A percentile compares a stretch with the other conserved stretches of the same genome.
These are phyloP conservation scores for Scaptodrosophila latifasciaeformis DNA, from an alignment of 2,888 invertebrate species.

Conservation along the genomic window DNA sequence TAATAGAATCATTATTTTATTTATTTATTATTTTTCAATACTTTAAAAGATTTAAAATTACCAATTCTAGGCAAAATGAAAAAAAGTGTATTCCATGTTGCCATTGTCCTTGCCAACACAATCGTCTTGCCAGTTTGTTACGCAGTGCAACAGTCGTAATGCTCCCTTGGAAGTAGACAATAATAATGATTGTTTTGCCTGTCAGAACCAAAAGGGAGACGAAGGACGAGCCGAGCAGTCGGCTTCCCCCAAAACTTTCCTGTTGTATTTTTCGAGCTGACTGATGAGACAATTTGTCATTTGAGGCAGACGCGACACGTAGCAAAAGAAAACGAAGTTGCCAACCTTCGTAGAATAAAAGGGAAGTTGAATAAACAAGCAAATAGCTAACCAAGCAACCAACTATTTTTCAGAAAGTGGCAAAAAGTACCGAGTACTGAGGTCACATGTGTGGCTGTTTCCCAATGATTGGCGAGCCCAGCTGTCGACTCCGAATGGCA, in stretches of 20 bases:
- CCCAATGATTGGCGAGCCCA: slow-evolving; percentile 42
- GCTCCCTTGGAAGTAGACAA: slow-evolving; percentile 50
- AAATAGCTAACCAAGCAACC: slow-evolving; percentile 26
- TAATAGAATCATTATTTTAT: too few species aligned
- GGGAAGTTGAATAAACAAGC: slow-evolving; percentile 15
- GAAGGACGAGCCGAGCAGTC: not conserved
- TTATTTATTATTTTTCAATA: too few species aligned
- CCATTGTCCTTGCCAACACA: too few species aligned
- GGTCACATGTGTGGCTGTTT: slow-evolving; percentile 27
- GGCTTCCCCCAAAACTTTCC: too few species aligned
- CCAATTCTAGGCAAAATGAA: too few species aligned
- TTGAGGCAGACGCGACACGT: slow-evolving; percentile 54
- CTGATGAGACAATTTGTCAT: slow-evolving; percentile 69
- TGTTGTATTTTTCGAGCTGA: slow-evolving; percentile 27
- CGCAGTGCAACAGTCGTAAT: slow-evolving; percentile 5
- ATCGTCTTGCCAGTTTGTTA: slow-evolving; percentile 4
- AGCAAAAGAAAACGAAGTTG: not conserved
- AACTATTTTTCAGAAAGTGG: not conserved
- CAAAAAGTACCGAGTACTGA: not conserved
- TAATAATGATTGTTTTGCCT: slow-evolving; percentile 55
- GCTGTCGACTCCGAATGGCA: slow-evolving; percentile 28
- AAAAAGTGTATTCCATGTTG: too few species aligned
- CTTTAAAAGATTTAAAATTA: too few species aligned
- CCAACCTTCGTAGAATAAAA: not conserved
- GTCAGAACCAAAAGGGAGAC: slow-evolving; percentile 6